Evolutionary conservation across 2,113 vertebrate species (phyloP).

Genomic region (Antechinus stuartii): DNA sequence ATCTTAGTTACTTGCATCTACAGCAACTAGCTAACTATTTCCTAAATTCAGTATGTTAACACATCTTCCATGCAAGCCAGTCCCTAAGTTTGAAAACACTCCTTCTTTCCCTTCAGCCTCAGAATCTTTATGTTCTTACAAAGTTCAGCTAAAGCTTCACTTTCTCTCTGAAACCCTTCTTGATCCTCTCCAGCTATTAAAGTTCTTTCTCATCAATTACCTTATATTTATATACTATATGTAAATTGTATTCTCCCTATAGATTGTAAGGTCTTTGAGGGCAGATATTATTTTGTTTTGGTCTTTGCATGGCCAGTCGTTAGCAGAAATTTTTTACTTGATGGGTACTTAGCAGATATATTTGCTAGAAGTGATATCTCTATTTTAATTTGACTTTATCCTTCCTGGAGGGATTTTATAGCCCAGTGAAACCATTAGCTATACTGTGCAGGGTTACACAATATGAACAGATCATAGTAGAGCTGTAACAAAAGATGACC

Average conservation of each 20-base stretch:
- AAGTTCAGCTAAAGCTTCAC: neutral
- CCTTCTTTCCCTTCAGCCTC: neutral
- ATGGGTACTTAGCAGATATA: neutral
- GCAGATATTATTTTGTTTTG: neutral
- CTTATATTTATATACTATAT: neutral
- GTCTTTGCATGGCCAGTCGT: neutral
- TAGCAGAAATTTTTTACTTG: neutral
- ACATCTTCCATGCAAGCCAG: neutral
- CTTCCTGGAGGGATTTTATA: neutral
- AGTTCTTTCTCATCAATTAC: neutral
- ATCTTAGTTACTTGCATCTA: neutral
- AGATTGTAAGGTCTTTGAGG: neutral
- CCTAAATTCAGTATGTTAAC: neutral
- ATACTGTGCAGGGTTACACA: neutral
- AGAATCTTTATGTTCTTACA: neutral
- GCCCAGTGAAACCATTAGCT: neutral
- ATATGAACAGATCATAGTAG: neutral
- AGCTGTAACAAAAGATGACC: neutral
- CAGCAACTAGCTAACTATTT: neutral
- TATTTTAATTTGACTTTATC: neutral
- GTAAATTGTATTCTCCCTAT: neutral
- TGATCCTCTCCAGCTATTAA: neutral
- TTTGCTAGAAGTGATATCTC: neutral
- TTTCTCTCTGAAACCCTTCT: neutral
- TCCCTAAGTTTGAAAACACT: neutral